phyloP scores from a whole-genome alignment of 1,140 invertebrate species.

The Eciton burchellii region DNA sequence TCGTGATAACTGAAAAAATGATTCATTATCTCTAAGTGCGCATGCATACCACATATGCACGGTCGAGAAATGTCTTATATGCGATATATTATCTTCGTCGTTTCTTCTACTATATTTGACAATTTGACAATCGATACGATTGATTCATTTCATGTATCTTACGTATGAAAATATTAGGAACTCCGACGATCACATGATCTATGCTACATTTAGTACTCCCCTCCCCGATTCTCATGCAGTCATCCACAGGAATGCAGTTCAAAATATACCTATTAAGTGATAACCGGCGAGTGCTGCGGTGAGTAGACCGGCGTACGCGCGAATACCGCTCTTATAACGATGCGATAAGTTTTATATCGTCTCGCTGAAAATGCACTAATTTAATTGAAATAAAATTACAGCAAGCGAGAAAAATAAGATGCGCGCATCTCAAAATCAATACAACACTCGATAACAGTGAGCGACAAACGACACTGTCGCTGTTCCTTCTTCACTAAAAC shows the following conservation, averaged over 20 bases:
- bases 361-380: neutral
- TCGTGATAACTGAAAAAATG: no score
- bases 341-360: slow-evolving; percentile 26
- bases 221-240: neutral
- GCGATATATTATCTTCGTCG: no score
- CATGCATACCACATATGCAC: no score
- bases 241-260: slow-evolving; percentile 62
- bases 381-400: neutral
- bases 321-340: neutral
- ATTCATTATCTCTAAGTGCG: no score
- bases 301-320: neutral
- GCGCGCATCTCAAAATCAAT: neutral
- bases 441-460: neutral
- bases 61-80: no score
- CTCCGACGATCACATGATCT: neutral
- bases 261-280: slow-evolving; percentile 54
- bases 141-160: no score
- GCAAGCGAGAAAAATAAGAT: neutral
- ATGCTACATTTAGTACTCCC: neutral
- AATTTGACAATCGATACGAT: no score
- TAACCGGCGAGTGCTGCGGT: neutral
- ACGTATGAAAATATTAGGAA: neutral
- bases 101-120: no score
- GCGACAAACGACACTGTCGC: neutral
- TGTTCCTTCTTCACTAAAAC: neutral